Conservation (phyloP, 2,113 vertebrate species). For the Tretioscincus oriximinensis region DNA sequence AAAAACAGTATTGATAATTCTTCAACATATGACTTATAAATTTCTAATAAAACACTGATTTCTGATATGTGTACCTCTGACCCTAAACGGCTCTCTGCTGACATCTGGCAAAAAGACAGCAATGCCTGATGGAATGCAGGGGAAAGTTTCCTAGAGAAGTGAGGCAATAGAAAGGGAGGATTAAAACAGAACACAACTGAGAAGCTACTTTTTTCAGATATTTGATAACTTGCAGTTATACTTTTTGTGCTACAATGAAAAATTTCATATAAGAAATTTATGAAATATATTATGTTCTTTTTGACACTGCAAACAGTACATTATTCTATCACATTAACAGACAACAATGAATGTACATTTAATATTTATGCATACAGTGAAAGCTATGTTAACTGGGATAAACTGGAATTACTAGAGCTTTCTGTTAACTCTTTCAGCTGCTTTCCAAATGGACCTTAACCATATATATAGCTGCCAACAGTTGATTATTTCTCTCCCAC, state of each 20-base stretch:
- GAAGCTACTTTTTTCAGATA: background rate
- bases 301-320: background rate
- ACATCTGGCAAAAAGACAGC: conserved; percentile 97
- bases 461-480: no score
- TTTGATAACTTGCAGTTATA: background rate
- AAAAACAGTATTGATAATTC: no score
- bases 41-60: no score
- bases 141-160: conserved; percentile 83
- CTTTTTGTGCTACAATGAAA: background rate
- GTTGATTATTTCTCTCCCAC: no score
- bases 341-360: background rate
- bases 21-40: background rate
- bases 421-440: no score
- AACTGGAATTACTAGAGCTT: no score
- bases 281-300: background rate
- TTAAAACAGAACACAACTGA: background rate
- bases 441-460: no score
- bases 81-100: conserved; percentile 94
- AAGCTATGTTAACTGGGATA: no score
- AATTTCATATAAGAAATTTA: background rate
- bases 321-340: background rate
- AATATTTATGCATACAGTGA: background rate
- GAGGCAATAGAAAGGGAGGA: conserved; percentile 40
- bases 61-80: conserved; percentile 88
- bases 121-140: conserved; percentile 96